These are phyloP conservation scores for Drosophila takahashii DNA, from an alignment of 1,140 invertebrate species.

Conservation along the genomic window DNA sequence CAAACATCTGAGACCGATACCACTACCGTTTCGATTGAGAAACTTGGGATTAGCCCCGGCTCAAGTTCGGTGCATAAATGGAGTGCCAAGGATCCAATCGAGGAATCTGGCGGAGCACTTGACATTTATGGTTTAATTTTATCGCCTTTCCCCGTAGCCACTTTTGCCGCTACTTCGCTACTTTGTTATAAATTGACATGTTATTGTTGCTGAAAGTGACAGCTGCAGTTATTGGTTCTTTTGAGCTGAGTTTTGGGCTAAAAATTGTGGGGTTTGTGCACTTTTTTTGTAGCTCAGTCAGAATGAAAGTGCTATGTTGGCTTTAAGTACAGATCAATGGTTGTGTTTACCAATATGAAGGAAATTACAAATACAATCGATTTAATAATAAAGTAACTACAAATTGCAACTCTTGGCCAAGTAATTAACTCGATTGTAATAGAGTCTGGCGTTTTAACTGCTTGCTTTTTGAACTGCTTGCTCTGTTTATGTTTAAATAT, in stretches of 20 bases:
- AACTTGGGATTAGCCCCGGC: conserved; percentile 22
- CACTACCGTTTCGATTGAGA: conserved; percentile 11
- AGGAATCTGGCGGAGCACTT: conserved; percentile 20
- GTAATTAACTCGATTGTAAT: too few relatives aligned
- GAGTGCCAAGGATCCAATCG: conserved; percentile 14
- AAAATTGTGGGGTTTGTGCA: conserved; percentile 3
- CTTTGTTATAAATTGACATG: conserved; percentile 37
- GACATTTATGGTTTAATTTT: conserved; percentile 43
- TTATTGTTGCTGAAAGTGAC: conserved; percentile 37
- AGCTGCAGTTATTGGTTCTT: conserved; percentile 28
- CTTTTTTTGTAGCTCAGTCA: background rate
- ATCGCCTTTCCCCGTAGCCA: conserved; percentile 21
- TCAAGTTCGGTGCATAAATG: conserved; percentile 16
- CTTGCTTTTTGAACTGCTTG: too few relatives aligned
- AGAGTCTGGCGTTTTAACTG: too few relatives aligned
- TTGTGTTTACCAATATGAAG: too few relatives aligned
- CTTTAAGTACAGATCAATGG: too few relatives aligned
- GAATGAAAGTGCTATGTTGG: too few relatives aligned
- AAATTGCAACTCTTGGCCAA: too few relatives aligned
- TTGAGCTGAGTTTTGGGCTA: conserved; percentile 6
- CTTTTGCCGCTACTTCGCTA: conserved; percentile 28
- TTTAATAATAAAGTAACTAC: too few relatives aligned
- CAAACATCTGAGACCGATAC: conserved; percentile 20
- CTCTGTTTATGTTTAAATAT: too few relatives aligned
- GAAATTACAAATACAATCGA: too few relatives aligned